Evolutionary conservation across 23 tunicate genomes (phyloP), one percentile per base, ranked within the genome.

Genomic region (Halocynthia roretzi): DNA sequence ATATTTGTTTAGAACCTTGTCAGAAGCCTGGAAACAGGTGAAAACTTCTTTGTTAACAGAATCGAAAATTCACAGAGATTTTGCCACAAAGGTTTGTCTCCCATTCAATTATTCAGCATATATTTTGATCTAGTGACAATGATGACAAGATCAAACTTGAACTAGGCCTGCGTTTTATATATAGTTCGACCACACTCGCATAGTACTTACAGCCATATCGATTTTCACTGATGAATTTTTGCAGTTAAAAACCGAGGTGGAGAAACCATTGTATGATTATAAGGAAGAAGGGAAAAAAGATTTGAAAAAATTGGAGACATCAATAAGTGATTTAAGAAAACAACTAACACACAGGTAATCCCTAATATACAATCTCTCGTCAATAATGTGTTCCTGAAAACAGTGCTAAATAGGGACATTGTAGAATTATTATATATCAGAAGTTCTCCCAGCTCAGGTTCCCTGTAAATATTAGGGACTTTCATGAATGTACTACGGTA

Each of bases 221-320:
- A n/a, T n/a, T 14, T 65, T 65, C 5, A 15, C 9, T 10, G 22
- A 40, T 52, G 9, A 71, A 40, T 74, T 74, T 51, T 53, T 22
- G 18, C 56, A 89, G 96, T 63, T 89, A 49, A 82, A 88, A 17
- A 70, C 68, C 53, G 87, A 89, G 44, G 73, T 89, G 18, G 87
- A 81, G 70, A 81, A 84, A 61, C 88, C 82, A 21, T 71, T 89
- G 18, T 74, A 68, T 17, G 96, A 83, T 8, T 83, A 83, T 49
- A 86, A 85, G 68, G 96, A 89, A 56, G 82, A 72, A 69, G 85
- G 77, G 52, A 89, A 89, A 63, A 89, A 89, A 56, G 96, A 89
- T 12, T 51, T 83, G 21, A 89, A 89, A 75, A 89, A 84, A 56
- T 56, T 89, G 55, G 85, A 80, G 23, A 79, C 88, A 7, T 57